Percentiles rank a stretch among this genome's conserved stretches.
Evolutionary conservation across 2,113 vertebrate species (phyloP).

Genomic region (Fulmarus glacialis): DNA sequence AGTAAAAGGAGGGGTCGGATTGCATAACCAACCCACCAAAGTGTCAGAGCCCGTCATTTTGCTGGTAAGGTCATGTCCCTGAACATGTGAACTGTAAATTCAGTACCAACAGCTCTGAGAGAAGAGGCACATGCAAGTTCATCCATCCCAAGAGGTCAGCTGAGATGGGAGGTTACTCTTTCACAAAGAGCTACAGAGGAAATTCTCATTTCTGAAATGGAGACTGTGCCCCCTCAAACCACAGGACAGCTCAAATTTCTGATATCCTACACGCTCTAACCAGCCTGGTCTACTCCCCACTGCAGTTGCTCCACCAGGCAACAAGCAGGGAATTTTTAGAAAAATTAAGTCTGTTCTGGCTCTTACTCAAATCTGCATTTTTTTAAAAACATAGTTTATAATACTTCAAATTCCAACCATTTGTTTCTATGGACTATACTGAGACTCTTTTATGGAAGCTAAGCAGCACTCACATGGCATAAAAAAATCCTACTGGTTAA

Average conservation of each 20-base stretch:
- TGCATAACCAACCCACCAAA: neutral
- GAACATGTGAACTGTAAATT: neutral
- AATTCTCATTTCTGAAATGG: neutral
- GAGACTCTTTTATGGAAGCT: neutral
- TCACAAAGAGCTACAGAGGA: neutral
- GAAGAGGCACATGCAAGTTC: neutral
- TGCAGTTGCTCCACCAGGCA: neutral
- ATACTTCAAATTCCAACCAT: neutral
- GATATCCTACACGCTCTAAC: neutral
- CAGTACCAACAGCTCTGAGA: neutral
- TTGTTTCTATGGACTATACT: neutral
- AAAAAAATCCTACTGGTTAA: neutral
- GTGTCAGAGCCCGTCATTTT: neutral
- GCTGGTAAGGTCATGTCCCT: neutral
- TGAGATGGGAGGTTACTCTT: neutral
- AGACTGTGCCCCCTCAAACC: fast-evolving
- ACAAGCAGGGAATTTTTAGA: neutral
- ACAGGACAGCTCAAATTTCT: neutral
- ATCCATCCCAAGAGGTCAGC: neutral
- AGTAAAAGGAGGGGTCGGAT: neutral
- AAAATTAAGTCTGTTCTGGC: conserved; percentile 9
- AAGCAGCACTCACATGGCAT: neutral
- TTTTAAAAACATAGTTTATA: neutral
- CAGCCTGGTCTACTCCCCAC: neutral
- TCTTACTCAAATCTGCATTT: neutral